Evolutionary conservation across 2,888 invertebrate species (phyloP), one percentile per base, ranked within the genome.

Genomic region (Idaea straminata): DNA sequence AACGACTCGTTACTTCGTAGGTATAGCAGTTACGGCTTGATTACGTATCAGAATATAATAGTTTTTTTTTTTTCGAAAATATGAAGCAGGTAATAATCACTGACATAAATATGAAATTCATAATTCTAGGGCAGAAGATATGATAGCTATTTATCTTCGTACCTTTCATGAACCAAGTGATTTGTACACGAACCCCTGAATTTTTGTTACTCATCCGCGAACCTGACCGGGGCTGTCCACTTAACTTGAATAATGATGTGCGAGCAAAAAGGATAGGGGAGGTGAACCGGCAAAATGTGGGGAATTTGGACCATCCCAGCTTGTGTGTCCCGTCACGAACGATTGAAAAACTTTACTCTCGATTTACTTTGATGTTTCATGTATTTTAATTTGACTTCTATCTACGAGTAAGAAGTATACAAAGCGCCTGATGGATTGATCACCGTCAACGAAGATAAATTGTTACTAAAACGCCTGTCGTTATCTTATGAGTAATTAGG

Each of bases 181-280:
- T 80, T 78, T 79, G 75, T 76, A 78, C 69, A 69, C 72, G 73
- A 75, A 76, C 81, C 77, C 78, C 80, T 79, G 81, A 83, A 83
- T 85, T 85, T 87, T 83, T 84, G 85, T 89, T 86, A 87, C 87
- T 82, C 86, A 86, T 85, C 84, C 83, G 81, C 85, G 84, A 84
- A 85, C 86, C 84, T 85, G 83, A 84, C 85, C 83, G 80, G 82
- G 77, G 76, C 86, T 84, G 87, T 88, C 89, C 89, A 89, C 87
- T 89, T 90, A 88, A 85, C 85, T 86, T 89, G 90, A 90, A 88
- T 91, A 91, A 91, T 89, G 89, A 89, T 87, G 88, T 88, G 86
- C 78, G 86, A 82, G 82, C 81, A 77, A 82, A 86, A 85, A 80
- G 86, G 85, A 81, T 82, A 79, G 77, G 77, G 74, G 79, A 82